phyloP scores from a whole-genome alignment of 2,888 invertebrate genomes.

The Orchesella flavescens region DNA sequence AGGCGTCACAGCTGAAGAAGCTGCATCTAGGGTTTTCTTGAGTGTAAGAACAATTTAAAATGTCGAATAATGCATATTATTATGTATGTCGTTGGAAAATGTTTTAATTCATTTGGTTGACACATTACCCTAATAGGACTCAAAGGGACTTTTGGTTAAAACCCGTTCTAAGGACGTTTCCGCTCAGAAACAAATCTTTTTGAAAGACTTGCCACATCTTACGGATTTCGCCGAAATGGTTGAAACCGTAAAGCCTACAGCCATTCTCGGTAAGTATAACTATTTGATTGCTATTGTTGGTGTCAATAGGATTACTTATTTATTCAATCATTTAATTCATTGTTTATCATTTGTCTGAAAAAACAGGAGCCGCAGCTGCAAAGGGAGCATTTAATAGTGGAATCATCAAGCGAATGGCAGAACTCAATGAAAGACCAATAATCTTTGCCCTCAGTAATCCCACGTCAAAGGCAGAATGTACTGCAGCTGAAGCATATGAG shows the following conservation, averaged over 20 bases:
- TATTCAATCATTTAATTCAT: too few species aligned
- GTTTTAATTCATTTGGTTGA: background rate
- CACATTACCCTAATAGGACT: conserved; percentile 78
- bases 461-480: conserved; percentile 98
- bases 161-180: conserved; percentile 84
- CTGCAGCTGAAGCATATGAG: conserved; percentile 96
- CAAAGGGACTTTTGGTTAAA: conserved; percentile 93
- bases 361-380: conserved; percentile 91
- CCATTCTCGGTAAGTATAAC: conserved; percentile 86
- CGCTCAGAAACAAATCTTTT: conserved; percentile 88
- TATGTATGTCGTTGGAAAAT: background rate
- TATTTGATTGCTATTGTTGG: background rate
- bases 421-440: conserved; percentile 87
- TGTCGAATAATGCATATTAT: too few species aligned
- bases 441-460: conserved; percentile 99
- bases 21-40: conserved; percentile 86
- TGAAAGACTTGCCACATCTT: conserved; percentile 84
- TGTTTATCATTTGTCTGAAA: too few species aligned
- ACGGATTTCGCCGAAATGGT: conserved; percentile 88
- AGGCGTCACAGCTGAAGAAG: conserved; percentile 84
- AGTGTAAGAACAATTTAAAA: too few species aligned
- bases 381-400: conserved; percentile 93
- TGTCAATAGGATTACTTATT: background rate
- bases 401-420: conserved; percentile 80
- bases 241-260: conserved; percentile 85